phyloP scores from a whole-genome alignment of 1,140 invertebrate genomes.

The Aphis gossypii region DNA sequence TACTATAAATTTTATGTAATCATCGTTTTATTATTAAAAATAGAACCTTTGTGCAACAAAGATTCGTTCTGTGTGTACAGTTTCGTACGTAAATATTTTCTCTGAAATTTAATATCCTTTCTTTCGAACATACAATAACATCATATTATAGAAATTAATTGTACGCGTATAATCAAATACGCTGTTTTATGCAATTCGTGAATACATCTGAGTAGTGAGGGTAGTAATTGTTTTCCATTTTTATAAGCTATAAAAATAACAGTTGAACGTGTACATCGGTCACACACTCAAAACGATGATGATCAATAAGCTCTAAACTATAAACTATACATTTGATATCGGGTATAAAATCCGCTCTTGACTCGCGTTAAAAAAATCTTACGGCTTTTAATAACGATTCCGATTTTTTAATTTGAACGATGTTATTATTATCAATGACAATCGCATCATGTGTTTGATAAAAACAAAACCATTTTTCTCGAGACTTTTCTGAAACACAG shows the following conservation, averaged over 20 bases:
- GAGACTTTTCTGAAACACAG: neutral
- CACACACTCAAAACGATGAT: neutral
- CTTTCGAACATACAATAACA: neutral
- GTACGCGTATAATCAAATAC: neutral
- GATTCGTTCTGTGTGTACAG: neutral
- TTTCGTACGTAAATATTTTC: neutral
- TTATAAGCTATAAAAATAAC: neutral
- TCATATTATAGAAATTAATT: neutral
- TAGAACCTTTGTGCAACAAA: neutral
- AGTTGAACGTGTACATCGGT: neutral
- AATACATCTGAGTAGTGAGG: neutral
- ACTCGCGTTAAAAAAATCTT: neutral
- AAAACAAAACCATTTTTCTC: neutral
- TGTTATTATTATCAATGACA: neutral
- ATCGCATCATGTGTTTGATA: neutral
- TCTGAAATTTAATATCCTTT: neutral
- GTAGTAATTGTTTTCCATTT: neutral
- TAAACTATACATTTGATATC: neutral
- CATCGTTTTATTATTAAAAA: constrained; percentile 3
- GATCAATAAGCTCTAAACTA: neutral
- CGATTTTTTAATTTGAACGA: neutral
- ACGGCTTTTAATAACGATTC: neutral
- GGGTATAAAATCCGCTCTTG: neutral
- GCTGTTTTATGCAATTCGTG: neutral
- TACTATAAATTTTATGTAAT: neutral